These are phyloP conservation scores for Serripes groenlandicus DNA, from an alignment of 2,888 invertebrate species.

Conservation along the genomic window DNA sequence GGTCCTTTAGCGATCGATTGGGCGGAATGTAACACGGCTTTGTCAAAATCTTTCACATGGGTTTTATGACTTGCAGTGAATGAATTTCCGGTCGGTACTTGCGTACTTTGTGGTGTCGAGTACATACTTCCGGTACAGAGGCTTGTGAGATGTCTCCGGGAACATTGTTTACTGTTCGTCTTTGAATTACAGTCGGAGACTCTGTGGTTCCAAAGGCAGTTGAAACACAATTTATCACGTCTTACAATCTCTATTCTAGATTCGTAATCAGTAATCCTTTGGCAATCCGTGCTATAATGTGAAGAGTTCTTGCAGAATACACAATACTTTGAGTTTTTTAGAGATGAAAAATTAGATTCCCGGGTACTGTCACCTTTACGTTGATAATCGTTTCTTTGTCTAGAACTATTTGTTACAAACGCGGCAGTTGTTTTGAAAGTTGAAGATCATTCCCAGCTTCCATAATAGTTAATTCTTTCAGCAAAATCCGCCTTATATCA, in stretches of 20 bases:
- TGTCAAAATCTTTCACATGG: not conserved
- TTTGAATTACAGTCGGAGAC: conserved; percentile 19
- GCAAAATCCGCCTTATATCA: too few relatives aligned
- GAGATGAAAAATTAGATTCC: too few relatives aligned
- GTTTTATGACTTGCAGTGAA: not conserved
- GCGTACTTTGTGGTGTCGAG: not conserved
- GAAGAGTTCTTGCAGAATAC: too few relatives aligned
- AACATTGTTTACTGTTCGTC: conserved; percentile 13
- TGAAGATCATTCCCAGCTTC: too few relatives aligned
- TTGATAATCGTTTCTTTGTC: too few relatives aligned
- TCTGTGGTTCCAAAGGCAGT: conserved; percentile 38
- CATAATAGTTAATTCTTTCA: too few relatives aligned
- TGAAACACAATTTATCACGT: conserved; percentile 24
- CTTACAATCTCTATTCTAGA: conserved; percentile 20
- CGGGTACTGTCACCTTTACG: too few relatives aligned
- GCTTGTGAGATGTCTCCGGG: conserved; percentile 26
- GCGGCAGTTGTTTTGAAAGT: too few relatives aligned
- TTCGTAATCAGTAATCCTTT: conserved; percentile 3
- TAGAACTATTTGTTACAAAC: too few relatives aligned
- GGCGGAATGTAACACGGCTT: conserved; percentile 17
- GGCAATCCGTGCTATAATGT: conserved; percentile 6
- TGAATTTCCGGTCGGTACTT: too few relatives aligned
- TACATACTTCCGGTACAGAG: conserved; percentile 1
- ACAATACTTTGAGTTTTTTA: too few relatives aligned
- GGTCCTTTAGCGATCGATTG: not conserved